Evolutionary conservation across 1,140 invertebrate genomes (phyloP).

Genomic region (Drosophila auraria): DNA sequence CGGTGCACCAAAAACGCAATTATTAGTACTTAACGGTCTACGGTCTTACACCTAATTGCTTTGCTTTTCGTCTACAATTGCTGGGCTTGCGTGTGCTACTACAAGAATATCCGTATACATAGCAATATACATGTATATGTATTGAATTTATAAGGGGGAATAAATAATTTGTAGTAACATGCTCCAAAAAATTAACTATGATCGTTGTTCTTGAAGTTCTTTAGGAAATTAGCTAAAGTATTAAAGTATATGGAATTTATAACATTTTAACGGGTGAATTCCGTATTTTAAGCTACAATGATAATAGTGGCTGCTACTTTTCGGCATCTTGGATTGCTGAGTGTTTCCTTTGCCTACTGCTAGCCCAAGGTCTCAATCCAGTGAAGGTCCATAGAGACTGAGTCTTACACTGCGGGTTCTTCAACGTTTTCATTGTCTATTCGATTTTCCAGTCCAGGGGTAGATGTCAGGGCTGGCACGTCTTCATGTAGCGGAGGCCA

Average conservation of each 20-base stretch:
- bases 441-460: slow-evolving; percentile 96
- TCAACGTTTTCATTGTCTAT: slow-evolving; percentile 90
- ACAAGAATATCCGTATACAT: slow-evolving; percentile 36
- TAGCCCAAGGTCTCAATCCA: slow-evolving; percentile 20
- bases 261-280: slow-evolving; percentile 71
- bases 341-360: slow-evolving; percentile 24
- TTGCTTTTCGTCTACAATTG: slow-evolving; percentile 26
- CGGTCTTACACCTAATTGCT: slow-evolving; percentile 32
- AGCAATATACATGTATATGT: slow-evolving; percentile 57
- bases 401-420: slow-evolving; percentile 63
- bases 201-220: slow-evolving; percentile 16
- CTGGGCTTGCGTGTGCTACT: slow-evolving; percentile 59
- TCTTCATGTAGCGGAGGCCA: slow-evolving; percentile 96
- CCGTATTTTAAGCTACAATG: slow-evolving; percentile 61
- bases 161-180: slow-evolving; percentile 76
- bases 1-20: slow-evolving; percentile 30
- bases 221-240: slow-evolving; percentile 59
- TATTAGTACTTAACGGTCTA: slow-evolving; percentile 36
- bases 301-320: slow-evolving; percentile 22
- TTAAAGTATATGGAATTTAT: slow-evolving; percentile 33
- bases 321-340: slow-evolving; percentile 4
- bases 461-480: slow-evolving; percentile 96
- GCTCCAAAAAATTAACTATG: slow-evolving; percentile 59
- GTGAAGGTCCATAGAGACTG: slow-evolving; percentile 9
- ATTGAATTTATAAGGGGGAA: slow-evolving; percentile 44